phyloP scores from a whole-genome alignment of 1,140 invertebrate genomes.

The Drosophila lowei region DNA sequence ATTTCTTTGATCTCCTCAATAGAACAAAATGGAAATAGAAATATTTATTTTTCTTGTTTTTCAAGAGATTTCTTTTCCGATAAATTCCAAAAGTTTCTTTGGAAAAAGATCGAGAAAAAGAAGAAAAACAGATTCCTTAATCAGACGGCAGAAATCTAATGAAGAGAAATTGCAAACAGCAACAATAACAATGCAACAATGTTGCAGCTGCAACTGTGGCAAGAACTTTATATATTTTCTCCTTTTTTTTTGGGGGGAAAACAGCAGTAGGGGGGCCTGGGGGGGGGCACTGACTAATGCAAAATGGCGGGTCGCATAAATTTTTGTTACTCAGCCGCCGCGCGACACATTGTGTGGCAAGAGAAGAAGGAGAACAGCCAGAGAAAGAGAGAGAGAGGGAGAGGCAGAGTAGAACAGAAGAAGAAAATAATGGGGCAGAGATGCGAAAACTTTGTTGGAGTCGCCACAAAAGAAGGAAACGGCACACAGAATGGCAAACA shows the following conservation, averaged over 20 bases:
- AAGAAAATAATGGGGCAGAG: conserved; percentile 36
- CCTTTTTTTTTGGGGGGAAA: neutral
- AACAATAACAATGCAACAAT: conserved; percentile 22
- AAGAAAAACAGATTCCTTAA: conserved; percentile 9
- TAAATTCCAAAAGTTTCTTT: conserved; percentile 21
- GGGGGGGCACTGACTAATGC: conserved; percentile 36
- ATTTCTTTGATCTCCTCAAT: neutral
- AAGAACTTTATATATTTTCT: conserved; percentile 6
- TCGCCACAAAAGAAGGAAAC: conserved; percentile 56
- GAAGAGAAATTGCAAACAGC: conserved; percentile 26
- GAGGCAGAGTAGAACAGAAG: conserved; percentile 35
- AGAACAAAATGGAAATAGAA: neutral
- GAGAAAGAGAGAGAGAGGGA: conserved; percentile 7
- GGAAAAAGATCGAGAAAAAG: conserved; percentile 6
- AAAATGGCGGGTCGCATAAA: conserved; percentile 71
- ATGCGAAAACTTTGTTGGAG: conserved; percentile 52
- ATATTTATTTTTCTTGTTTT: neutral
- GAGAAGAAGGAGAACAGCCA: conserved; percentile 11
- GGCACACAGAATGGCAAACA: conserved; percentile 68
- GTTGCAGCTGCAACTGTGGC: conserved; percentile 16
- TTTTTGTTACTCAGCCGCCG: conserved; percentile 58
- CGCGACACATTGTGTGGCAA: conserved; percentile 54
- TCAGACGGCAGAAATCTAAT: conserved; percentile 3
- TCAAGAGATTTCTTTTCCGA: neutral
- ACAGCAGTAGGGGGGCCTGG: neutral